Percentiles rank a stretch among this genome's conserved stretches.
phyloP scores from a whole-genome alignment of 2,113 vertebrate genomes.

The Pachyramphus minor region DNA sequence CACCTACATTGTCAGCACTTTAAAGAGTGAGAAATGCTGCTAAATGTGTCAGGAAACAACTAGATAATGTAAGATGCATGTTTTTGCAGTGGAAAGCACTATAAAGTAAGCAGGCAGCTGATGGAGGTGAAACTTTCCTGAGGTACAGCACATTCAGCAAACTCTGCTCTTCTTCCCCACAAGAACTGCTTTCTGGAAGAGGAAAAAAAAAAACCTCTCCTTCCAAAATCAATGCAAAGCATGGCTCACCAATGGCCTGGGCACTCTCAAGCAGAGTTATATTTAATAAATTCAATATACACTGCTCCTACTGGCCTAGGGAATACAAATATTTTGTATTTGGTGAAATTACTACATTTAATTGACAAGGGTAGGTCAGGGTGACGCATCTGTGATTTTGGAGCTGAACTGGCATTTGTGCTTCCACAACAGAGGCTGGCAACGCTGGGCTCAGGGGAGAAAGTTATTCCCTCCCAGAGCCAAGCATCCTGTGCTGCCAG shows the following conservation, averaged over 20 bases:
- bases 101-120: conserved; percentile 60
- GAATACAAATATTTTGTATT: conserved; percentile 45
- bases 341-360: conserved; percentile 47
- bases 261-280: background rate
- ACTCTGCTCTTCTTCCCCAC: background rate
- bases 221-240: conserved; percentile 32
- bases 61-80: conserved; percentile 52
- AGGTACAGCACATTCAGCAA: conserved; percentile 51
- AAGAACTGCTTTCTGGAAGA: conserved; percentile 37
- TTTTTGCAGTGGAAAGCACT: conserved; percentile 62
- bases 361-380: background rate
- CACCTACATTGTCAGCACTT: conserved; percentile 67
- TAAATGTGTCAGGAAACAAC: conserved; percentile 72
- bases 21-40: conserved; percentile 67
- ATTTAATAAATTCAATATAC: conserved; percentile 30
- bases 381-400: background rate
- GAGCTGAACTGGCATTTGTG: background rate
- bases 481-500: background rate
- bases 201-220: background rate
- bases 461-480: background rate
- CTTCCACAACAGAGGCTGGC: background rate
- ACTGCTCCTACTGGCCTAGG: conserved; percentile 18
- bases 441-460: background rate
- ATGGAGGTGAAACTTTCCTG: conserved; percentile 54
- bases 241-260: background rate